These are phyloP conservation scores for Fabriciana adippe DNA, from an alignment of 2,888 invertebrate species.

Conservation along the genomic window DNA sequence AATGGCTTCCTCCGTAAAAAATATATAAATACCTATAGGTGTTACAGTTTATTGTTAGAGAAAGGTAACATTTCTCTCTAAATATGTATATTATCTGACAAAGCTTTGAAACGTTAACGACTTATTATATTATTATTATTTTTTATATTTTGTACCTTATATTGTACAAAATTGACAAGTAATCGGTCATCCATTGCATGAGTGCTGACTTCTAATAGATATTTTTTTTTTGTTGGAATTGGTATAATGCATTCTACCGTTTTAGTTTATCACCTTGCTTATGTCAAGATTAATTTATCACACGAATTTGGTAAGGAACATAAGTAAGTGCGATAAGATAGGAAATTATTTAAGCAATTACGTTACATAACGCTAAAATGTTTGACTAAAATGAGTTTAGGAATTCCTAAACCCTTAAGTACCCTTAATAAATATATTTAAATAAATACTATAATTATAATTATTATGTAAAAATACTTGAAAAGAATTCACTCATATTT, in stretches of 20 bases:
- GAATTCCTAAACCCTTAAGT: no score
- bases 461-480: no score
- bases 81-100: no score
- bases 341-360: conserved; percentile 17
- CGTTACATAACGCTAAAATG: conserved; percentile 8
- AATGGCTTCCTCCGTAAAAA: background rate
- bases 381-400: background rate
- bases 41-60: no score
- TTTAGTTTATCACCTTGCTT: conserved; percentile 9
- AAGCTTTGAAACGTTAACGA: no score
- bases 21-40: background rate
- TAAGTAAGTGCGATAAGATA: conserved; percentile 23
- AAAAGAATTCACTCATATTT: no score
- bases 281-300: conserved; percentile 23
- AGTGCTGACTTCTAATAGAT: background rate
- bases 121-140: no score
- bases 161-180: no score
- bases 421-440: no score
- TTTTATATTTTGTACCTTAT: no score
- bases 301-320: conserved; percentile 3
- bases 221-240: conserved; percentile 7
- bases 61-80: no score
- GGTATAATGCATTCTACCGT: conserved; percentile 5
- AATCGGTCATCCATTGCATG: background rate
- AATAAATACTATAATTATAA: no score